Evolutionary conservation across 2,888 invertebrate species (phyloP).

Genomic region (Acrobasis suavella): DNA sequence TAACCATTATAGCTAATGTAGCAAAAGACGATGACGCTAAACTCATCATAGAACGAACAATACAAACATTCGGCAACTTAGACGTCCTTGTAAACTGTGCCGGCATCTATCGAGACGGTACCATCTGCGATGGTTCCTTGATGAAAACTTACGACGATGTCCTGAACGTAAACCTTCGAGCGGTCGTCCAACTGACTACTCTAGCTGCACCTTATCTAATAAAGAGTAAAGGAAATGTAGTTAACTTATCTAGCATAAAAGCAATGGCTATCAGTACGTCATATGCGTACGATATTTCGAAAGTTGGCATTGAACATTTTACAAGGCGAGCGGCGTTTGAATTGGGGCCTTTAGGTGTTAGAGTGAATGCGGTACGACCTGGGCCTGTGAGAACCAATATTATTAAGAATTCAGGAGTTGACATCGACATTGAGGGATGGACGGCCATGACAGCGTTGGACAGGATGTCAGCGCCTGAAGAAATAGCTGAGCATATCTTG

Average conservation of each 20-base stretch:
- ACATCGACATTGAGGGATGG: background rate
- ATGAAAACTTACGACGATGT: constrained; percentile 35
- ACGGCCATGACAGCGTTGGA: constrained; percentile 28
- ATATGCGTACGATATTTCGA: constrained; percentile 30
- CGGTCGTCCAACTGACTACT: constrained; percentile 31
- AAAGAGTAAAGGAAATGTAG: constrained; percentile 82
- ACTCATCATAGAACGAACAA: constrained; percentile 31
- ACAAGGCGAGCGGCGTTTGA: constrained; percentile 29
- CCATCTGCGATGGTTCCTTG: constrained; percentile 30
- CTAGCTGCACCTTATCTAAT: constrained; percentile 34
- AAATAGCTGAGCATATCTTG: constrained; percentile 38
- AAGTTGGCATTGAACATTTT: constrained; percentile 30
- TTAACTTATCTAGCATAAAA: constrained; percentile 92
- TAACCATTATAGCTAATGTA: constrained; percentile 35
- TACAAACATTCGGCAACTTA: constrained; percentile 36
- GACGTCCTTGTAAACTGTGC: constrained; percentile 43
- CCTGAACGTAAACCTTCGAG: constrained; percentile 34
- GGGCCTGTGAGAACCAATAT: constrained; percentile 28
- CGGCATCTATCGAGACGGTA: constrained; percentile 27
- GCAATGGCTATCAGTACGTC: constrained; percentile 57
- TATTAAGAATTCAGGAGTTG: background rate
- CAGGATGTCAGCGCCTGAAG: constrained; percentile 33
- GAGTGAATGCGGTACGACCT: constrained; percentile 32
- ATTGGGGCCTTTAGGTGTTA: constrained; percentile 26
- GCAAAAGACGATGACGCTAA: constrained; percentile 32